These are phyloP conservation scores for Forbesichthys agassizii DNA, from an alignment of 2,113 vertebrate species.

Conservation along the genomic window DNA sequence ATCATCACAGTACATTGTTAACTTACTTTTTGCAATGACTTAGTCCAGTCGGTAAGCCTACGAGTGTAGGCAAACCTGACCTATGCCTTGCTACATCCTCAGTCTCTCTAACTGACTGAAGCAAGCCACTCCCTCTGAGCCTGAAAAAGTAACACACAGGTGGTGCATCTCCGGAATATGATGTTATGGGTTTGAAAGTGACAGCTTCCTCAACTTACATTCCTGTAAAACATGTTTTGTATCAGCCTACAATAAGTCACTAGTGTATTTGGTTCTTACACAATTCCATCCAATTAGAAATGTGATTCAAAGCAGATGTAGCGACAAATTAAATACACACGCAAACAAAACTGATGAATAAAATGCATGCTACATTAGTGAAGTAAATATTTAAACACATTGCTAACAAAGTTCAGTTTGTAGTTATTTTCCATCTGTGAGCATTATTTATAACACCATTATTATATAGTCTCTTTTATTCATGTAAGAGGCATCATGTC, in stretches of 20 bases:
- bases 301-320: not conserved
- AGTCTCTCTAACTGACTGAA: constrained; percentile 13
- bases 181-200: constrained; percentile 36
- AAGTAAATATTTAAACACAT: not conserved
- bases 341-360: not conserved
- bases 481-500: not conserved
- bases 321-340: not conserved
- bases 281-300: not conserved
- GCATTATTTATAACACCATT: not conserved
- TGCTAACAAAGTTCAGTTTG: not conserved
- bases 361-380: not conserved
- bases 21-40: not conserved
- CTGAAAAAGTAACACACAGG: constrained; percentile 38
- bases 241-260: not conserved
- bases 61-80: too few species aligned
- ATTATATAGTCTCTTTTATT: not conserved
- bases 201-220: constrained; percentile 28
- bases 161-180: constrained; percentile 33
- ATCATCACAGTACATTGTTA: too few species aligned
- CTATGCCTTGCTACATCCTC: constrained; percentile 7
- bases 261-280: not conserved
- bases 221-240: not conserved
- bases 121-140: constrained; percentile 26
- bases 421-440: not conserved
- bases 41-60: not conserved